Conservation (phyloP, 2,888 invertebrate species). For the Calameuta filiformis region DNA sequence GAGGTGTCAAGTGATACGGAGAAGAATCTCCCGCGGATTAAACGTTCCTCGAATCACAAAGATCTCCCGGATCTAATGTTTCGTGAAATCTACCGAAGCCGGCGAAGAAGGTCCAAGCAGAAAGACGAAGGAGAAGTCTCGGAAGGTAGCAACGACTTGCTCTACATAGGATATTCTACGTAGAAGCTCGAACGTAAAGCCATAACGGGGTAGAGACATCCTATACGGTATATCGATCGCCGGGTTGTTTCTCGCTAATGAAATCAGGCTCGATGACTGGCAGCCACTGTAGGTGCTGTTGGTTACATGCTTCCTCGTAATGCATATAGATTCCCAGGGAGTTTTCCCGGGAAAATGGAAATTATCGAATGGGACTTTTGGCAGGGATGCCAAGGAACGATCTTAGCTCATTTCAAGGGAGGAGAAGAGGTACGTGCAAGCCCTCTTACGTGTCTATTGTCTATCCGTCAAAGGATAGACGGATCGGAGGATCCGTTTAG, state of each 20-base stretch:
- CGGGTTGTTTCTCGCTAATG: not conserved
- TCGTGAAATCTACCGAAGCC: not conserved
- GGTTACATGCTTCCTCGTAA: not conserved
- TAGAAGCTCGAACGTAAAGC: not conserved
- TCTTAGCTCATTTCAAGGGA: not conserved
- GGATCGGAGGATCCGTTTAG: no score
- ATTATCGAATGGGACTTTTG: not conserved
- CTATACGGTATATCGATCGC: not conserved
- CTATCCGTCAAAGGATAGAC: no score
- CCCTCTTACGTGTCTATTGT: no score
- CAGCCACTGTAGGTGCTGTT: not conserved
- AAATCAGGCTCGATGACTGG: not conserved
- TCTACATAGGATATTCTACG: not conserved
- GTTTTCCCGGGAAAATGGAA: not conserved
- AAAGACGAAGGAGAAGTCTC: not conserved
- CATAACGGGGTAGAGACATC: not conserved
- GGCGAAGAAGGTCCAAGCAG: not conserved
- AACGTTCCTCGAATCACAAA: not conserved
- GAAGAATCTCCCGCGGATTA: not conserved
- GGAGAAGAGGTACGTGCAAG: no score
- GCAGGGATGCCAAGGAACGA: not conserved
- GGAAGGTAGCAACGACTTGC: not conserved
- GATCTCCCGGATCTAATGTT: not conserved
- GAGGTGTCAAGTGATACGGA: not conserved
- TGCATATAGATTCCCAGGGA: not conserved